Conservation (phyloP, 1,140 invertebrate species). For the Cyclargus thomasi region DNA sequence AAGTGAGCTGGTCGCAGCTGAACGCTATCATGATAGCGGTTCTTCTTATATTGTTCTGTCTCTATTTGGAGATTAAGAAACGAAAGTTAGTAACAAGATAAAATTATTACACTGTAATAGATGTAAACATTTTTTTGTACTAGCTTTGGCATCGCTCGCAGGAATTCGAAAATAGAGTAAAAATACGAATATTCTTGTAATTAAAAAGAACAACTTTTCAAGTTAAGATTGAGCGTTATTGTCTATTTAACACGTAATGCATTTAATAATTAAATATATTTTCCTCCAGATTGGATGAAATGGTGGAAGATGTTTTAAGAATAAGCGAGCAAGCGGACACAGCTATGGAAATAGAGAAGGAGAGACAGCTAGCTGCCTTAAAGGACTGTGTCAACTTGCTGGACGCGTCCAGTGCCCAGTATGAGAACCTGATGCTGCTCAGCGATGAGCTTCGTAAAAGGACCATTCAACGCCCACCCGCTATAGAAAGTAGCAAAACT, state of each 20-base stretch:
- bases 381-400: constrained; percentile 46
- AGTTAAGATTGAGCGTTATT: no score
- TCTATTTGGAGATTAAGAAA: constrained; percentile 57
- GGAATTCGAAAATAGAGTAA: no score
- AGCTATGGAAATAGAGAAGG: constrained; percentile 44
- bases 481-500: constrained; percentile 41
- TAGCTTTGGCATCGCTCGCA: no score
- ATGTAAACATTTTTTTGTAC: no score
- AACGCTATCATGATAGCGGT: constrained; percentile 38
- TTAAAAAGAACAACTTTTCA: no score
- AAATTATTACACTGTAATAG: no score
- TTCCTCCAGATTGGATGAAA: constrained; percentile 47
- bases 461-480: constrained; percentile 41
- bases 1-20: constrained; percentile 48
- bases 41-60: constrained; percentile 45
- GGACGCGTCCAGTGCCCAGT: constrained; percentile 53
- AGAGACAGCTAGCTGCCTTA: constrained; percentile 44
- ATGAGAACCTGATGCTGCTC: constrained; percentile 53
- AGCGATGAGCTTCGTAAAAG: constrained; percentile 45
- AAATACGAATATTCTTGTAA: no score
- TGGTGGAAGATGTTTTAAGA: constrained; percentile 48
- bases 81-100: constrained; percentile 47
- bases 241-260: no score
- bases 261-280: no score
- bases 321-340: constrained; percentile 47